Evolutionary conservation across 2,797 vertebrate species (phyloP).

Genomic region (Graptemys geographica): DNA sequence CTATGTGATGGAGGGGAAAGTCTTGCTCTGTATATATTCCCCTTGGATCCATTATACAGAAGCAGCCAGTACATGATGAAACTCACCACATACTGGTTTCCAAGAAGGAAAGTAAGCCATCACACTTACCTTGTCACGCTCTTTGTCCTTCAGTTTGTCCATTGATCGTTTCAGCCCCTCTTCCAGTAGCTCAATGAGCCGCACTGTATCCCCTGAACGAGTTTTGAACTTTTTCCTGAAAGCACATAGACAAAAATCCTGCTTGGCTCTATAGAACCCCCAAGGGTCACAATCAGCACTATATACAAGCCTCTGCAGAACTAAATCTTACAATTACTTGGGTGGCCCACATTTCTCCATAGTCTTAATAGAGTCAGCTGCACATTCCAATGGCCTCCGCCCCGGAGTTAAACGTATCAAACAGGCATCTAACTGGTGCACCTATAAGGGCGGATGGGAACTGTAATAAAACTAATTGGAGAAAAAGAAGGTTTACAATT

Average conservation of each 20-base stretch:
- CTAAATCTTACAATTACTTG: neutral
- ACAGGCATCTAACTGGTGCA: neutral
- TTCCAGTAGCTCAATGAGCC: slow-evolving; percentile 93
- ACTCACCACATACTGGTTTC: neutral
- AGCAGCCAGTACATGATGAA: neutral
- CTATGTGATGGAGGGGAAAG: too few relatives aligned
- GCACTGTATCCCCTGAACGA: slow-evolving; percentile 93
- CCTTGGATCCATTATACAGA: neutral
- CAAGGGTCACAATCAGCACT: neutral
- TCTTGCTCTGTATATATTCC: neutral
- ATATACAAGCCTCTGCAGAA: neutral
- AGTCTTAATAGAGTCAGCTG: neutral
- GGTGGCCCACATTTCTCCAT: neutral
- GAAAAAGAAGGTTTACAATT: neutral
- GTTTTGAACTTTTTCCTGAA: slow-evolving; percentile 99
- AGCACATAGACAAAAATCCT: slow-evolving; percentile 13
- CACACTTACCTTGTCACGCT: slow-evolving; percentile 90
- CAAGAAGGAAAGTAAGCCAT: neutral
- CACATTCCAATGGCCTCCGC: neutral
- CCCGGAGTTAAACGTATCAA: neutral
- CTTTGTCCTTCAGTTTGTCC: slow-evolving; percentile 98
- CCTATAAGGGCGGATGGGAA: neutral
- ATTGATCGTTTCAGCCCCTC: slow-evolving; percentile 96
- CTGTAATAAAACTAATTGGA: neutral
- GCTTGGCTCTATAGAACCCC: neutral